These are phyloP conservation scores for Ephydatia muelleri DNA, from an alignment of 37 sponge, comb jelly and placozoan species.

Conservation along the genomic window DNA sequence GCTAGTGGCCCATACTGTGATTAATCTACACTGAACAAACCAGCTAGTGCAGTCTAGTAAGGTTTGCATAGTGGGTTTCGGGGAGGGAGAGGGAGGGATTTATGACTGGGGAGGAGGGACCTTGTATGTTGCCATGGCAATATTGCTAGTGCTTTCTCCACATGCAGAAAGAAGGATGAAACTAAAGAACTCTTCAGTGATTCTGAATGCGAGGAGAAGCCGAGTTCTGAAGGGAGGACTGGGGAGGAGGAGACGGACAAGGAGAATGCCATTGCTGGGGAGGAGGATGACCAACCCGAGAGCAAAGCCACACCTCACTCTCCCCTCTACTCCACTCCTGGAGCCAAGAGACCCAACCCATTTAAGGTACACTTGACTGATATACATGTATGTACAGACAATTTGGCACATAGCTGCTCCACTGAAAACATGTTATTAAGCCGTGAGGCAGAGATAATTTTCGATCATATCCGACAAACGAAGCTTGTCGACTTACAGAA, in stretches of 20 bases:
- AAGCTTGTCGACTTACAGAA: too few species aligned
- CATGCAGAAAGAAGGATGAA: constrained; percentile 4
- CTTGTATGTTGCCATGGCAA: neutral
- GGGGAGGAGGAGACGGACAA: constrained; percentile 23
- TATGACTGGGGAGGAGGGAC: neutral
- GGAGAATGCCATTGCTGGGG: constrained; percentile 10
- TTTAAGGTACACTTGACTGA: constrained; percentile 29
- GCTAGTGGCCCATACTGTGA: too few species aligned
- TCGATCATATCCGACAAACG: too few species aligned
- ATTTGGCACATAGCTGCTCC: too few species aligned
- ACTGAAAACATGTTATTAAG: too few species aligned
- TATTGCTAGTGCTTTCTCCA: neutral
- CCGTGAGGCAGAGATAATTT: too few species aligned
- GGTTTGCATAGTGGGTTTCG: too few species aligned
- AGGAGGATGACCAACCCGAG: neutral
- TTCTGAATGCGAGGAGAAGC: constrained; percentile 11
- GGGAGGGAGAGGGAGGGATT: neutral
- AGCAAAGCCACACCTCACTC: neutral
- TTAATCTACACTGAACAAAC: too few species aligned
- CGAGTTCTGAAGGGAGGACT: neutral
- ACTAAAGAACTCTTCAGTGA: constrained; percentile 59
- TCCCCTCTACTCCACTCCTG: neutral
- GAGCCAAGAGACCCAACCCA: constrained; percentile 38
- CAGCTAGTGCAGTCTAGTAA: too few species aligned
- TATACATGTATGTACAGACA: too few species aligned